Conservation (phyloP, 2,797 vertebrate genomes). For the Myotis vivesi region DNA sequence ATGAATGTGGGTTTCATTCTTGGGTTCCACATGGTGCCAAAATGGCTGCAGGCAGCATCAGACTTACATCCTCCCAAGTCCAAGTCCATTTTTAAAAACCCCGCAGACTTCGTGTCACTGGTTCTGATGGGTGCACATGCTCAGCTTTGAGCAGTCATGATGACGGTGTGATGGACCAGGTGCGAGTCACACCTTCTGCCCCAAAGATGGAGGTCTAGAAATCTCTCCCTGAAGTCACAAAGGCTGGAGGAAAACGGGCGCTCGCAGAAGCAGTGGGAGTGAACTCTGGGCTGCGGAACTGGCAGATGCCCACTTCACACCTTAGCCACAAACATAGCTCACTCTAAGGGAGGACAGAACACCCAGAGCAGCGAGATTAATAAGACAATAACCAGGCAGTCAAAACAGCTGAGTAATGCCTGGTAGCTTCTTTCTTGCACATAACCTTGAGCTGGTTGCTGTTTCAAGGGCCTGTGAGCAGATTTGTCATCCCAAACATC, state of each 20-base stretch:
- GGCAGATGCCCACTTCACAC: neutral
- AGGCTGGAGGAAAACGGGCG: neutral
- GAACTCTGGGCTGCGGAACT: neutral
- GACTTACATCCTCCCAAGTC: neutral
- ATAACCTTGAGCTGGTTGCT: constrained; percentile 43
- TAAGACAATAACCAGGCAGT: neutral
- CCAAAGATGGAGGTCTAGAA: neutral
- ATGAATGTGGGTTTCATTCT: neutral
- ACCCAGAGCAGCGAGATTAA: neutral
- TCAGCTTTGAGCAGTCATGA: neutral
- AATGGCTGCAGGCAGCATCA: neutral
- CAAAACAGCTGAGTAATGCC: neutral
- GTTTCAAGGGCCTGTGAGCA: neutral
- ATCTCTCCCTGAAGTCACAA: neutral
- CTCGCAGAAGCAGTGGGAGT: neutral
- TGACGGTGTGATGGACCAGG: no score
- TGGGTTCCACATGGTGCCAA: neutral
- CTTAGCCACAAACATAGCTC: neutral
- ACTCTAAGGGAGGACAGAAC: neutral
- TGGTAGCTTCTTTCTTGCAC: neutral
- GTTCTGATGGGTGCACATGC: fast-evolving
- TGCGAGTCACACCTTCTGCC: neutral
- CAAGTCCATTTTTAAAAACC: neutral
- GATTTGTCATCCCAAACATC: constrained; percentile 53
- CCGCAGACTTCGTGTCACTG: neutral